These are phyloP conservation scores for Macrophya alboannulata DNA, from an alignment of 2,888 invertebrate species.

Conservation along the genomic window DNA sequence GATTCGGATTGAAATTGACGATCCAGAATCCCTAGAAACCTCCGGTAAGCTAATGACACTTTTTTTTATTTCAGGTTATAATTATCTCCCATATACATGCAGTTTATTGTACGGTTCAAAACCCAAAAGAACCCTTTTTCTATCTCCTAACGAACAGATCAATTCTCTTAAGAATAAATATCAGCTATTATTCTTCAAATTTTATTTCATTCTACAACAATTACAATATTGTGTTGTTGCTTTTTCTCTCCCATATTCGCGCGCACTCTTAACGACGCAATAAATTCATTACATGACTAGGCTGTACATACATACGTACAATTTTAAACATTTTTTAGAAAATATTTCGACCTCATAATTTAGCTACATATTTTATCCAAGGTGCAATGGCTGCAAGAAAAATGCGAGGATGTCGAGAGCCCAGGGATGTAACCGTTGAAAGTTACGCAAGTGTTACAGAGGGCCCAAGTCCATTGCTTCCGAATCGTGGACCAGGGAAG, in stretches of 20 bases:
- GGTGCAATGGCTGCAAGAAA: constrained; percentile 79
- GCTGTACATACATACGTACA: background rate
- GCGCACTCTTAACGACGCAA: background rate
- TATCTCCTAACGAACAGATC: background rate
- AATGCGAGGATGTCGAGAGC: constrained; percentile 86
- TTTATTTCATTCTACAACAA: background rate
- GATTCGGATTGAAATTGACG: constrained; percentile 91
- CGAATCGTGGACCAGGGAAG: constrained; percentile 64
- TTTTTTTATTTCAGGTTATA: constrained; percentile 29
- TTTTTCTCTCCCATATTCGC: background rate
- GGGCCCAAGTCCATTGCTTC: constrained; percentile 77
- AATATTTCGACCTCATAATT: background rate
- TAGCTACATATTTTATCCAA: constrained; percentile 57
- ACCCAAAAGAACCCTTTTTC: background rate
- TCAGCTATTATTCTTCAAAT: background rate
- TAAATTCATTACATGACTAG: background rate
- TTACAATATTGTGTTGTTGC: background rate
- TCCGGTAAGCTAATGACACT: constrained; percentile 74
- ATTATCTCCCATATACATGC: background rate
- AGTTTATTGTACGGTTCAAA: background rate
- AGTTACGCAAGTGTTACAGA: constrained; percentile 88
- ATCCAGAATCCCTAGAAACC: constrained; percentile 81
- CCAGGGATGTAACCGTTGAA: constrained; percentile 89
- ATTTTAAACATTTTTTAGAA: background rate
- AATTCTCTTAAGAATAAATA: background rate